These are phyloP conservation scores for Xyrauchen texanus DNA, from an alignment of 2,113 vertebrate genomes.

Conservation along the genomic window DNA sequence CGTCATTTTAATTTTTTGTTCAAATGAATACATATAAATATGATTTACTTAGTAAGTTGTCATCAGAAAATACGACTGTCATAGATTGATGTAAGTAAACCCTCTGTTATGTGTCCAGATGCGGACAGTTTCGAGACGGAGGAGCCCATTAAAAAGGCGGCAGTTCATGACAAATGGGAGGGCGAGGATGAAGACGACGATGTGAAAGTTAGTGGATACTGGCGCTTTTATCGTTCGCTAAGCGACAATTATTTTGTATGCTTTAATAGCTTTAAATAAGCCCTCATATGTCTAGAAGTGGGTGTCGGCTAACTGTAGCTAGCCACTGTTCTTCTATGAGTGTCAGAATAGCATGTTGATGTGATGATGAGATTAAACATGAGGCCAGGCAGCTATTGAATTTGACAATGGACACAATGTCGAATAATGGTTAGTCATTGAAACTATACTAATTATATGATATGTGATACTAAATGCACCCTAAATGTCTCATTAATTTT, in stretches of 20 bases:
- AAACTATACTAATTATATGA: no score
- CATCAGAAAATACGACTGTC: neutral
- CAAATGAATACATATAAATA: neutral
- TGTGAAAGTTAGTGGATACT: conserved; percentile 75
- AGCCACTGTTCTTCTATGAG: conserved; percentile 6
- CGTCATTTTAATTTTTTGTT: neutral
- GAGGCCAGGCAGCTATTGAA: neutral
- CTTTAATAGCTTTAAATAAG: neutral
- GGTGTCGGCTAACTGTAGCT: conserved; percentile 1
- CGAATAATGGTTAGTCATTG: neutral
- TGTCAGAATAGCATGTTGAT: neutral
- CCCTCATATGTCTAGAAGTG: neutral
- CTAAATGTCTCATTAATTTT: no score
- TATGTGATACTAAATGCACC: no score
- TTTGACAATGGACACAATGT: neutral
- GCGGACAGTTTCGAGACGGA: conserved; percentile 75
- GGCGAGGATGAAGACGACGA: conserved; percentile 85
- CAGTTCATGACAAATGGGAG: conserved; percentile 77
- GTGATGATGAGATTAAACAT: no score
- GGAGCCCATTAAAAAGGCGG: conserved; percentile 60
- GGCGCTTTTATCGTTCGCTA: neutral
- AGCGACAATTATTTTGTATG: neutral
- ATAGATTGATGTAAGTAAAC: neutral
- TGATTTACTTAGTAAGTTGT: neutral
- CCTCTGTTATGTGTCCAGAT: conserved; percentile 61